Conservation (phyloP, 2,113 vertebrate species). For the Axis porcinus region DNA sequence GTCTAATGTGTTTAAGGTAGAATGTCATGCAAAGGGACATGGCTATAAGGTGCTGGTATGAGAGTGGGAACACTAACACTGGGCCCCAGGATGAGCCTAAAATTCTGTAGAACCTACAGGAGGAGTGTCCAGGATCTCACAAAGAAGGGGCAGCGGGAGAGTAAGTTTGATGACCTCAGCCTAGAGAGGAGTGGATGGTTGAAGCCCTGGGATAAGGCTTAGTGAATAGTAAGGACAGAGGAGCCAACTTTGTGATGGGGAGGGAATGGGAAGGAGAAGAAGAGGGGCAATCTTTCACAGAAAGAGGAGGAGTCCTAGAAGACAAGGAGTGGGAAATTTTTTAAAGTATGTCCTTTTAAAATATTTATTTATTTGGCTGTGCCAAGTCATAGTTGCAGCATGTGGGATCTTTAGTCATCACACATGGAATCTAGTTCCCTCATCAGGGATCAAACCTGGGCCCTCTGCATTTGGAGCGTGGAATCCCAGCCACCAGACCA, state of each 20-base stretch:
- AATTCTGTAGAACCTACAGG: too few relatives aligned
- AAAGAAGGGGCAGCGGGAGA: not conserved
- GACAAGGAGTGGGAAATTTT: not conserved
- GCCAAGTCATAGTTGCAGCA: not conserved
- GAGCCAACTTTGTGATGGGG: not conserved
- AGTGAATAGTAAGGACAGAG: not conserved
- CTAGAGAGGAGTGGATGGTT: not conserved
- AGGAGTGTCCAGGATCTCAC: not conserved
- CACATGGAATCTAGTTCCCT: not conserved
- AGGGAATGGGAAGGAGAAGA: not conserved
- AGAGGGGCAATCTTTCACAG: not conserved
- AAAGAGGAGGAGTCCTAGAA: not conserved
- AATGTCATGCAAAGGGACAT: not conserved
- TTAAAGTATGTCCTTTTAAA: not conserved
- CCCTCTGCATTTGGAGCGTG: not conserved
- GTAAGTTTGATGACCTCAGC: not conserved
- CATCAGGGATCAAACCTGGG: accelerated
- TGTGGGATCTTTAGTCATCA: not conserved
- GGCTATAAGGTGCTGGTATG: not conserved
- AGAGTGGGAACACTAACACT: not conserved
- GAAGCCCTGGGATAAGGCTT: not conserved
- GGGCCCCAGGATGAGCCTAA: not conserved
- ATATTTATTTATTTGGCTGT: not conserved
- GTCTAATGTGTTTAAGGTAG: not conserved
- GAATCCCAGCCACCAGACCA: not conserved